phyloP scores from a whole-genome alignment of 2,888 invertebrate genomes.

The Hyposoter dolosus region DNA sequence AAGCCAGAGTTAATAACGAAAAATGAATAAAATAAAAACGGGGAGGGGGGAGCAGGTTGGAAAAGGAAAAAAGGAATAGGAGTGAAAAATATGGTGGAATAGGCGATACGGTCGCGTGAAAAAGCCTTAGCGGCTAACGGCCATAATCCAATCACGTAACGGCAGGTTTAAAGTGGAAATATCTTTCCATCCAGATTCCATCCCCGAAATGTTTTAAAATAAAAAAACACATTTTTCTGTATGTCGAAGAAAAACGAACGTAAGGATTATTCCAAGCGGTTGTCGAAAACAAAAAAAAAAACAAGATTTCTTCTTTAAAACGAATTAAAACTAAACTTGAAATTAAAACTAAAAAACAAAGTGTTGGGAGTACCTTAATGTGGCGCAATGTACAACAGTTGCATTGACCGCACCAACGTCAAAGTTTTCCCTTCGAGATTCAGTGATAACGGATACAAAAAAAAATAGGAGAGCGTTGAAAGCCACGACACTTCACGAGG shows the following conservation, averaged over 20 bases:
- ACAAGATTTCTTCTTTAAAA: too few species aligned
- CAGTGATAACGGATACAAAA: constrained; percentile 20
- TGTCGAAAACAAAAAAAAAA: not conserved
- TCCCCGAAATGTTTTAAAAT: constrained; percentile 12
- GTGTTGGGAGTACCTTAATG: constrained; percentile 53
- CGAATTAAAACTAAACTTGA: too few species aligned
- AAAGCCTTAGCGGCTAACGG: constrained; percentile 24
- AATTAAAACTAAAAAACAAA: constrained; percentile 7
- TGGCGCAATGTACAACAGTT: constrained; percentile 30
- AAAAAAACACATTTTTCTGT: constrained; percentile 1
- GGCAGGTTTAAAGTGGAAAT: constrained; percentile 61
- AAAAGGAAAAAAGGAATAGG: constrained; percentile 22
- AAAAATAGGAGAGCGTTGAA: constrained; percentile 8
- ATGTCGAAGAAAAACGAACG: constrained; percentile 8
- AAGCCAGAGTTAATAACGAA: constrained; percentile 40
- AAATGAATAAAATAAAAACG: constrained; percentile 41
- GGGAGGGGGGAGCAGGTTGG: not conserved
- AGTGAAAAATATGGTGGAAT: constrained; percentile 62
- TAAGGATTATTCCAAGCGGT: constrained; percentile 1
- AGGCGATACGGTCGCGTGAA: constrained; percentile 59
- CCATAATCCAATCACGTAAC: constrained; percentile 63
- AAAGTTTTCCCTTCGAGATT: constrained; percentile 41
- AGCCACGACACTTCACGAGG: constrained; percentile 40
- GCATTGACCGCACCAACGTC: constrained; percentile 36
- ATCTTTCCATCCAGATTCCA: constrained; percentile 49